phyloP scores from a whole-genome alignment of 2,113 vertebrate species.

The Alaudala cheleensis region DNA sequence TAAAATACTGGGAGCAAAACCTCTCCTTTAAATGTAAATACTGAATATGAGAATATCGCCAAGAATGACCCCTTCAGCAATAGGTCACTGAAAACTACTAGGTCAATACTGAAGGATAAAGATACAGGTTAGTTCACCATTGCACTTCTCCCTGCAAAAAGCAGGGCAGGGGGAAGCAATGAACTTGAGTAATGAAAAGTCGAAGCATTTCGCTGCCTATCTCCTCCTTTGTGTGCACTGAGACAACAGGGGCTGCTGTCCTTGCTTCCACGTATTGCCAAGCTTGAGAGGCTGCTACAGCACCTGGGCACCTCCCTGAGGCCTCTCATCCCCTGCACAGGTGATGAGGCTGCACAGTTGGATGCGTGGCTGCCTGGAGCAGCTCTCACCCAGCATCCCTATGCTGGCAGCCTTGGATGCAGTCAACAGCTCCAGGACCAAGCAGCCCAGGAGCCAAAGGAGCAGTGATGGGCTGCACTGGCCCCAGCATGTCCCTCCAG shows the following conservation, averaged over 20 bases:
- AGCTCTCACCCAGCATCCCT: not conserved
- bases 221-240: not conserved
- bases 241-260: not conserved
- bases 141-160: not conserved
- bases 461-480: not conserved
- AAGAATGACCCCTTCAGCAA: not conserved
- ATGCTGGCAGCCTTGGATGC: not conserved
- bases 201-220: not conserved
- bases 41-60: not conserved
- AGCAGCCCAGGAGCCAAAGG: not conserved
- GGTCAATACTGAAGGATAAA: not conserved
- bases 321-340: rapidly evolving
- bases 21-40: not conserved
- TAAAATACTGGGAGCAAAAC: not conserved
- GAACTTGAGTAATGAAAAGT: not conserved
- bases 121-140: not conserved
- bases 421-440: not conserved
- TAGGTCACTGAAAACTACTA: not conserved
- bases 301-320: not conserved
- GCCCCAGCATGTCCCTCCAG: not conserved
- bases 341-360: not conserved
- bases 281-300: not conserved
- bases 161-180: not conserved
- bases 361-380: not conserved
- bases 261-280: rapidly evolving